Conservation (phyloP, 1,140 invertebrate species). For the Piezodorus guildinii region DNA sequence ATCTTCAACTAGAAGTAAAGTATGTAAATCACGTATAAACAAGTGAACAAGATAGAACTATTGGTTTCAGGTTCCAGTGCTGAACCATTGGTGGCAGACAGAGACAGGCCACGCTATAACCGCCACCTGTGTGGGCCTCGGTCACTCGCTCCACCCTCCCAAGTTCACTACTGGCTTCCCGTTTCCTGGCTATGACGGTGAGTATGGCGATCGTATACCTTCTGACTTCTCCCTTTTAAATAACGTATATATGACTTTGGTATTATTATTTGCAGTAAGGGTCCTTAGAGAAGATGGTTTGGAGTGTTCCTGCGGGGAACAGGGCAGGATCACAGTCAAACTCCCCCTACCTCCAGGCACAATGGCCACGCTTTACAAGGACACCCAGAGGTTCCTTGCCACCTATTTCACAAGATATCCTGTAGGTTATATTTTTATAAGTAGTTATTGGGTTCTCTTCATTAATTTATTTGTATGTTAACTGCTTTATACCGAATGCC, state of each 20-base stretch:
- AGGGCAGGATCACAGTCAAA: slow-evolving; percentile 74
- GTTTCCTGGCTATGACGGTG: slow-evolving; percentile 74
- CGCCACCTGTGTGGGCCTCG: slow-evolving; percentile 65
- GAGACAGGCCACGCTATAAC: slow-evolving; percentile 86
- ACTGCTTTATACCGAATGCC: too few relatives aligned
- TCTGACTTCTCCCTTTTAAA: not conserved
- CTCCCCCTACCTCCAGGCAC: slow-evolving; percentile 79
- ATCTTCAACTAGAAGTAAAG: too few relatives aligned
- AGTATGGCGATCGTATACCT: slow-evolving; percentile 27
- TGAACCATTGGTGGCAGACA: slow-evolving; percentile 96
- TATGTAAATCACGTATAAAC: too few relatives aligned
- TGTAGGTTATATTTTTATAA: slow-evolving; percentile 40
- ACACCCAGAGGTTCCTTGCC: slow-evolving; percentile 68
- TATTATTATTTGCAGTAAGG: slow-evolving; percentile 48
- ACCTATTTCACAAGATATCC: slow-evolving; percentile 70
- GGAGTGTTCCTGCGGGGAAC: slow-evolving; percentile 50
- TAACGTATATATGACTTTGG: not conserved
- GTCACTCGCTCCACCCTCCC: slow-evolving; percentile 48
- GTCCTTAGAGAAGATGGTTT: slow-evolving; percentile 58
- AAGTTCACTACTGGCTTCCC: slow-evolving; percentile 60
- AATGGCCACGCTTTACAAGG: slow-evolving; percentile 67
- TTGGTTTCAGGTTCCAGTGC: slow-evolving; percentile 49
- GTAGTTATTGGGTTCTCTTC: too few relatives aligned
- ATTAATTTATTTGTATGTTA: too few relatives aligned
- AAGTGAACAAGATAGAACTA: not conserved